phyloP scores from a whole-genome alignment of 1,140 invertebrate species.

The Hirudo medicinalis region DNA sequence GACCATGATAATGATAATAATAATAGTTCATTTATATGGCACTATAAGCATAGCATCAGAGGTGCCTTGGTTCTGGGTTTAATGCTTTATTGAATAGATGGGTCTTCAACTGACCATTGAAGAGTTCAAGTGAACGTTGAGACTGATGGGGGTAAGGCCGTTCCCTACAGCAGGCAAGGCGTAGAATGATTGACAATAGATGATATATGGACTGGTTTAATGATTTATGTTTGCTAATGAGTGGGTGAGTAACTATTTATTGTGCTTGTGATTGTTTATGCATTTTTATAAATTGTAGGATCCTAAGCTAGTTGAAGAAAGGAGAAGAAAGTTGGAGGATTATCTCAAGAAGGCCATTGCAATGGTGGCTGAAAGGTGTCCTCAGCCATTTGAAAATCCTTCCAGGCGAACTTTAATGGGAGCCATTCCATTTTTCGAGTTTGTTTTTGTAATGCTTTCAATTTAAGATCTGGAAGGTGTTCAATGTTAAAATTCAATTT shows the following conservation, averaged over 20 bases:
- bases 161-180: no score
- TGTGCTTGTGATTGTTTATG: neutral
- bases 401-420: slow-evolving; percentile 57
- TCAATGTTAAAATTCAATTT: neutral
- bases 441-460: slow-evolving; percentile 24
- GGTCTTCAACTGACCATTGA: no score
- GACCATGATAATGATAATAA: no score
- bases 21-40: no score
- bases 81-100: no score
- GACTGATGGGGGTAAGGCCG: no score
- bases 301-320: slow-evolving; percentile 62
- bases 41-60: no score
- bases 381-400: slow-evolving; percentile 54
- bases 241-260: neutral
- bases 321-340: slow-evolving; percentile 58
- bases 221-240: neutral
- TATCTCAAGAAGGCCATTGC: slow-evolving; percentile 65
- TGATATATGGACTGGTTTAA: no score
- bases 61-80: no score
- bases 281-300: slow-evolving; percentile 47
- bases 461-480: no score
- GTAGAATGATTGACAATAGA: no score
- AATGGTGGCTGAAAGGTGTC: slow-evolving; percentile 51
- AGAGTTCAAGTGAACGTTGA: no score
- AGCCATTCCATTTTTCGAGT: slow-evolving; percentile 69